Conservation (phyloP, 2,113 vertebrate genomes). For the Mesoclemmys tuberculata region DNA sequence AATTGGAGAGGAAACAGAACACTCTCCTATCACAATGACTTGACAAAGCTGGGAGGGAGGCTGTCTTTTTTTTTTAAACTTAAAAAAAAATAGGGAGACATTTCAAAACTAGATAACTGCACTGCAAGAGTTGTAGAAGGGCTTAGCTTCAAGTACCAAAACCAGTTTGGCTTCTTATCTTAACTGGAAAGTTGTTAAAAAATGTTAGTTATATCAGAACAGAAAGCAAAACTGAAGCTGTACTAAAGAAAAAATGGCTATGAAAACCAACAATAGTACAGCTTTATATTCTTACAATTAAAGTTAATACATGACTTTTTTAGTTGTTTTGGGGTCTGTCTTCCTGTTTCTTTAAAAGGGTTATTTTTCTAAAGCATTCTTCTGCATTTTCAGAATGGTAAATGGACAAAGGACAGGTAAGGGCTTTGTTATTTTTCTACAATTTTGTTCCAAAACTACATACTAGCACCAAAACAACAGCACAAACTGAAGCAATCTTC, state of each 20-base stretch:
- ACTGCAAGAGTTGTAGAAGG: slow-evolving; percentile 33
- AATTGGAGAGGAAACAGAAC: slow-evolving; percentile 22
- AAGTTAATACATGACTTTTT: background rate
- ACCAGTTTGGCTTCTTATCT: background rate
- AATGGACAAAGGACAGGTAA: background rate
- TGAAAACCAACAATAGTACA: background rate
- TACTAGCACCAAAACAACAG: background rate
- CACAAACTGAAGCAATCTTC: background rate
- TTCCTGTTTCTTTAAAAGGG: background rate
- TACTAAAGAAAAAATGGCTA: background rate
- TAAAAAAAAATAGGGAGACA: background rate
- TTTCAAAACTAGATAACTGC: slow-evolving; percentile 36
- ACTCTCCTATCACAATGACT: background rate
- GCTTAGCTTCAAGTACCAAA: slow-evolving; percentile 18
- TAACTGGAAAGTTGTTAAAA: background rate
- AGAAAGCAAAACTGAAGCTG: background rate
- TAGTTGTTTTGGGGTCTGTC: background rate
- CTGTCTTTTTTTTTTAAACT: background rate
- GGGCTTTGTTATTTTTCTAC: background rate
- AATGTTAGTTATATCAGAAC: background rate
- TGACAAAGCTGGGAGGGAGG: background rate
- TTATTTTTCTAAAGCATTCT: background rate
- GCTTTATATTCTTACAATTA: background rate
- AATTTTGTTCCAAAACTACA: background rate
- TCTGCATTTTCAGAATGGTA: background rate